phyloP scores from a whole-genome alignment of 2,888 invertebrate genomes.

The Caenorhabditis sulstoni region DNA sequence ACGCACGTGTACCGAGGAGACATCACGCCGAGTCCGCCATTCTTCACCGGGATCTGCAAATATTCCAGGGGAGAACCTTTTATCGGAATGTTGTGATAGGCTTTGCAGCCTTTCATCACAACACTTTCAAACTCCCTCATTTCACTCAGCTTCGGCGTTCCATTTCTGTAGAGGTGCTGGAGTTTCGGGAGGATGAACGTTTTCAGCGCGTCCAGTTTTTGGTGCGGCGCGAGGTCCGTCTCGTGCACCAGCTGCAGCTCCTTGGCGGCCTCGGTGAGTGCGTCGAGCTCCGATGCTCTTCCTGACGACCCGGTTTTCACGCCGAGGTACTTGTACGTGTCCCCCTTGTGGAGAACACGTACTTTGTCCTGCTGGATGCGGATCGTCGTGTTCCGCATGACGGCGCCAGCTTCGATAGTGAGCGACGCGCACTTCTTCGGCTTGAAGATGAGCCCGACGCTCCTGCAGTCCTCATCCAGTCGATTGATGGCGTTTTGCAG shows the following conservation, averaged over 20 bases:
- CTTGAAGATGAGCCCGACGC: conserved; percentile 52
- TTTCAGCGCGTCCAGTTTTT: conserved; percentile 34
- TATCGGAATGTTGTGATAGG: conserved; percentile 4
- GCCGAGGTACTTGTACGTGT: conserved; percentile 43
- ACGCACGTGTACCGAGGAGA: conserved; percentile 11
- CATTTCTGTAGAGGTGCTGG: conserved; percentile 13
- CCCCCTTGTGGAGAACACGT: conserved; percentile 4
- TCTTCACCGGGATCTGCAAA: conserved; percentile 6
- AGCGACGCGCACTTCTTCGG: conserved; percentile 54
- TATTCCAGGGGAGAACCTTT: conserved; percentile 18
- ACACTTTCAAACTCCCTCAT: conserved; percentile 8
- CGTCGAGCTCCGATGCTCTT: conserved; percentile 5
- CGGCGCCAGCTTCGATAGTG: conserved; percentile 16
- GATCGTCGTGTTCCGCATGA: too few species aligned
- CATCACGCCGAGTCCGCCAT: conserved; percentile 24
- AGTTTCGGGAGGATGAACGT: conserved; percentile 25
- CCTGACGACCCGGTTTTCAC: conserved; percentile 8
- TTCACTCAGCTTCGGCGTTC: conserved; percentile 4
- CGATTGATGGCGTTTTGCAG: conserved; percentile 14
- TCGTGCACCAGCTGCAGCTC: conserved; percentile 1
- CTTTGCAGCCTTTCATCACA: conserved; percentile 8
- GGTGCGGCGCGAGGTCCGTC: conserved; percentile 7
- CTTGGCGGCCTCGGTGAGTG: not conserved
- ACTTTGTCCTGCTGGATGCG: too few species aligned
- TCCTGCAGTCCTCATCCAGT: conserved; percentile 17